phyloP scores from a whole-genome alignment of 2,797 vertebrate species.

The Chromobotia macracanthus region DNA sequence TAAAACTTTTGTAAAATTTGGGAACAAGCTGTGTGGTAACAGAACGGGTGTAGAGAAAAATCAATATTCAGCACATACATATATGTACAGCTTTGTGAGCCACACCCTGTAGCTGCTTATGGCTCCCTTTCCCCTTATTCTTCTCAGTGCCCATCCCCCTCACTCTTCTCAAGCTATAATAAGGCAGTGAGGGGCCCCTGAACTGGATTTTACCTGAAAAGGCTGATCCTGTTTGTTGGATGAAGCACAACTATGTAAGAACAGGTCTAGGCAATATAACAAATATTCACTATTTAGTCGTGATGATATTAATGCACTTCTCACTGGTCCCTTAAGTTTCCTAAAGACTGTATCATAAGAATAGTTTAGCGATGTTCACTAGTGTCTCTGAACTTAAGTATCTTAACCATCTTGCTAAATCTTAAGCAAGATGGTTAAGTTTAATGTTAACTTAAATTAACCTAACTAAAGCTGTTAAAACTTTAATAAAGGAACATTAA shows the following conservation, averaged over 20 bases:
- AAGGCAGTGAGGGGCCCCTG: not conserved
- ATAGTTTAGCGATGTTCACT: too few species aligned
- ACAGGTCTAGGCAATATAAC: too few species aligned
- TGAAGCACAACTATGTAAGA: not conserved
- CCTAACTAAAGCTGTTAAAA: too few species aligned
- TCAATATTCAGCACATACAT: not conserved
- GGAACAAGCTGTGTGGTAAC: not conserved
- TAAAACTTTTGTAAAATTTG: not conserved
- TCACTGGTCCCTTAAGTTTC: too few species aligned
- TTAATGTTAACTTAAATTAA: too few species aligned
- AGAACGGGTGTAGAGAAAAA: not conserved
- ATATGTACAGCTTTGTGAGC: constrained; percentile 15
- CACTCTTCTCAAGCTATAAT: not conserved
- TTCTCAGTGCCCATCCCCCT: constrained; percentile 2
- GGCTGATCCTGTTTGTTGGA: not conserved
- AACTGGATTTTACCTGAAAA: not conserved
- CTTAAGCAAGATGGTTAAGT: too few species aligned
- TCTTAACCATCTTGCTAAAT: too few species aligned
- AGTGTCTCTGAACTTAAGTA: too few species aligned
- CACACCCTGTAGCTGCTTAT: constrained; percentile 38
- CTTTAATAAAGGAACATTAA: too few species aligned
- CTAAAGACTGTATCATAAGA: too few species aligned
- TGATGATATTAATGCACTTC: too few species aligned
- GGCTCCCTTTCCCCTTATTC: constrained; percentile 21
- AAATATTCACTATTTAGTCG: too few species aligned